phyloP scores from a whole-genome alignment of 2,888 invertebrate species.

The Campoletis raptor region DNA sequence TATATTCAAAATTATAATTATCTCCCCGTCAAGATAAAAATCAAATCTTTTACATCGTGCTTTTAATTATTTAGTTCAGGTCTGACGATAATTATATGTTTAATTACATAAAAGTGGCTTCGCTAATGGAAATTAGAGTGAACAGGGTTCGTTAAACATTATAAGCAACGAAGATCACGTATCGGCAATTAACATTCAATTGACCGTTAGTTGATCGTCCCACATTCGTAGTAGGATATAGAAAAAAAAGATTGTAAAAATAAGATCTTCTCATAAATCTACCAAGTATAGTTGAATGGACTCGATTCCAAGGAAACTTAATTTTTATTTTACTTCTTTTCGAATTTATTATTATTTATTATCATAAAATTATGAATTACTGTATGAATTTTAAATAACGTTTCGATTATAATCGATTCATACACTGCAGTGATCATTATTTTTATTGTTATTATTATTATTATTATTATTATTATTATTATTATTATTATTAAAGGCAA shows the following conservation, averaged over 20 bases:
- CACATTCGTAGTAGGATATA: background rate
- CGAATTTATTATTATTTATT: background rate
- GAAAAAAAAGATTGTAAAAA: background rate
- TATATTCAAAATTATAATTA: background rate
- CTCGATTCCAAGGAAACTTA: background rate
- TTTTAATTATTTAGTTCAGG: background rate
- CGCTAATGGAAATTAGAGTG: background rate
- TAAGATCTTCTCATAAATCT: background rate
- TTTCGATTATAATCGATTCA: background rate
- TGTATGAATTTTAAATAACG: background rate
- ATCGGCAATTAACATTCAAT: constrained; percentile 44
- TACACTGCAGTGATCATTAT: background rate
- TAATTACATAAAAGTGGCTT: constrained; percentile 15
- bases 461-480: background rate
- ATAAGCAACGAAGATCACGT: constrained; percentile 37
- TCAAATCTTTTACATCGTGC: background rate
- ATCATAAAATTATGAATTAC: background rate
- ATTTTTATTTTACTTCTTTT: background rate
- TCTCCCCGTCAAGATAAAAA: background rate
- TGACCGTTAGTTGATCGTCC: constrained; percentile 16
- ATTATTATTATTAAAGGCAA: constrained; percentile 63
- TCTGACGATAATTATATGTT: constrained; percentile 3
- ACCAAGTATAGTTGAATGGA: background rate
- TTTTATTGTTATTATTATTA: background rate
- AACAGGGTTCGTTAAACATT: constrained; percentile 15